These are phyloP conservation scores for Brachionichthys hirsutus DNA, from an alignment of 2,113 vertebrate genomes.

Conservation along the genomic window DNA sequence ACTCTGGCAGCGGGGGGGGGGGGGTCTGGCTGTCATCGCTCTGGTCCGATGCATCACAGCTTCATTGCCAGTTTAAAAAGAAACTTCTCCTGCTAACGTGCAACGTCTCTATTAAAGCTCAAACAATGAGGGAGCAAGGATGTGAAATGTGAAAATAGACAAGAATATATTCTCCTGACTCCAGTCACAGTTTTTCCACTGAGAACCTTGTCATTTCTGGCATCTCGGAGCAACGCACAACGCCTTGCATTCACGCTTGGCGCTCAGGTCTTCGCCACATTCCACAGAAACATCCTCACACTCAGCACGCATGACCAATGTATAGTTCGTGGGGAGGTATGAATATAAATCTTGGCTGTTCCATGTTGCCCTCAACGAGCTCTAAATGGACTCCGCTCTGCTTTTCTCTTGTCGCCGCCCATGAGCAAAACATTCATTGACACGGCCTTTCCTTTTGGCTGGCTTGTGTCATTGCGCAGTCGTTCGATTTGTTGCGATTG, in stretches of 20 bases:
- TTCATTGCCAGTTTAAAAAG: constrained; percentile 44
- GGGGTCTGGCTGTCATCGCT: constrained; percentile 61
- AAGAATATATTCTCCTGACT: constrained; percentile 60
- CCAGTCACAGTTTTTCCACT: constrained; percentile 51
- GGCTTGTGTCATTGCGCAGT: constrained; percentile 38
- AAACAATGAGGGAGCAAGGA: constrained; percentile 50
- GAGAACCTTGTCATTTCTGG: constrained; percentile 65
- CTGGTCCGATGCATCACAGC: constrained; percentile 50
- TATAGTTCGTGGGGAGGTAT: constrained; percentile 38
- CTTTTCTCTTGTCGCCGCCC: constrained; percentile 30
- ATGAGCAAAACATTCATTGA: constrained; percentile 36
- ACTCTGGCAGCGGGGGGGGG: constrained; percentile 47
- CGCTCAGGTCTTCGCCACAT: constrained; percentile 33
- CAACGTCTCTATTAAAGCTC: constrained; percentile 32
- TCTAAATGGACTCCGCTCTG: constrained; percentile 2
- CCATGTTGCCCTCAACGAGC: constrained; percentile 18
- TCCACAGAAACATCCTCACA: constrained; percentile 41
- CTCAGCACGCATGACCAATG: constrained; percentile 34
- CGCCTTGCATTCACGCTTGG: constrained; percentile 50
- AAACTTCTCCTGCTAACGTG: constrained; percentile 25
- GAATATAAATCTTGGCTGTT: constrained; percentile 27
- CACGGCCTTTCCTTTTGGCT: constrained; percentile 18
- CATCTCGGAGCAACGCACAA: constrained; percentile 46
- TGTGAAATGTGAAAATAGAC: constrained; percentile 58
- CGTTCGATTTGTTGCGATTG: constrained; percentile 54